Evolutionary conservation across 2,113 vertebrate genomes (phyloP), one percentile per base, ranked within the genome.

Genomic region (Centropus bengalensis): DNA sequence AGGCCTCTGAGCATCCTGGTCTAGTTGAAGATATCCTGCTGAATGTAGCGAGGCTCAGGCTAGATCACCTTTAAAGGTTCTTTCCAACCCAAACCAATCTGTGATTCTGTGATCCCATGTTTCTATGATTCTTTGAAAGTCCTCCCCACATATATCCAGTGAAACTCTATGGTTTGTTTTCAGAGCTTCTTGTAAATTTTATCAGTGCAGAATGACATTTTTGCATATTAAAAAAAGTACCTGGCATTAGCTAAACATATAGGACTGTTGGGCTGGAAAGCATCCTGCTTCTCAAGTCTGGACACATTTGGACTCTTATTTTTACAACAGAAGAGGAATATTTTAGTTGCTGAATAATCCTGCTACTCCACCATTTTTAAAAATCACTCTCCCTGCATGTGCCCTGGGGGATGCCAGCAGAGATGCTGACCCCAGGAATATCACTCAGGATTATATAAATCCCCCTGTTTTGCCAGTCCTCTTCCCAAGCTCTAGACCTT

Each of bases 291-390:
- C 28, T 86, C 42, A 66, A 22, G 6, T 15, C 64, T 62, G 30
- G 45, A 32, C 14, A n/a, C 2, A 2, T n/a, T 58, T 12, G 1
- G 15, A 38, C 8, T 64, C 20, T 68, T 26, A 9, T 52, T 82
- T 76, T 47, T 44, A 77, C 2, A 0, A 20, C 40, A 88, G 15
- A 4, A 49, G 5, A 2, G 8, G 32, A 56, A 27, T 0, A 1
- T 21, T 76, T 92, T 17, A 55, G 63, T 28, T 20, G 22, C 22
- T 2, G 7, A 64, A 51, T 26, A 33, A 59, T 73, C 28, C 58
- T 76, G 59, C 16, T 28, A 16, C 17, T 47, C 11, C 23, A 64
- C 20, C 6, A 22, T 60, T 86, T 68, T 40, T 14, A 77, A 71
- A 80, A 80, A 47, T 23, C 36, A 63, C 20, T 76, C 67, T 33